Evolutionary conservation across 2,888 invertebrate species (phyloP).

Genomic region (Oxytorus armatus): DNA sequence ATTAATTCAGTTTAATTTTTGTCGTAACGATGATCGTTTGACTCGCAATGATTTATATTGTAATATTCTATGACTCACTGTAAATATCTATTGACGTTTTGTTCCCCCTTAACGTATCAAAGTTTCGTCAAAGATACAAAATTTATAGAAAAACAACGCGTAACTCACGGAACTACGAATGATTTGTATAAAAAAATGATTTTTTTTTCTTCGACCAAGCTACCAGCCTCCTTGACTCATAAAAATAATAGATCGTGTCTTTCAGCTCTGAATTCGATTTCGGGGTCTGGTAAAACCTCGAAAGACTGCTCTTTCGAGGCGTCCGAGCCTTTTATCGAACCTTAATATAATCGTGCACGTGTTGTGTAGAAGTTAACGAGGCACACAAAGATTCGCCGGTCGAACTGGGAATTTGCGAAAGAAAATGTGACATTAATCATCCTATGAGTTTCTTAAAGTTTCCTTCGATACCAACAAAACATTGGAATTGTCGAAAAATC

Average conservation of each 20-base stretch:
- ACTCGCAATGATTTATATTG: slow-evolving; percentile 1
- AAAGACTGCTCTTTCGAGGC: too few relatives aligned
- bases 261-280: slow-evolving; percentile 20
- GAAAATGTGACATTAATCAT: too few relatives aligned
- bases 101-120: too few relatives aligned
- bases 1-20: not conserved
- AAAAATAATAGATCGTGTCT: slow-evolving; percentile 21
- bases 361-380: slow-evolving; percentile 73
- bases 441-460: not conserved
- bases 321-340: slow-evolving; percentile 35
- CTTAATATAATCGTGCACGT: slow-evolving; percentile 75
- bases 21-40: not conserved
- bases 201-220: not conserved
- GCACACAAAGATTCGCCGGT: slow-evolving; percentile 50
- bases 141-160: too few relatives aligned
- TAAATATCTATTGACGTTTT: too few relatives aligned
- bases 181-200: not conserved
- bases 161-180: too few relatives aligned
- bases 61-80: not conserved
- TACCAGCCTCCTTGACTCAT: slow-evolving; percentile 32
- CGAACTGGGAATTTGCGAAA: too few relatives aligned
- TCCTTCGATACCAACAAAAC: not conserved
- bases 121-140: too few relatives aligned
- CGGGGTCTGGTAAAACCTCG: not conserved
- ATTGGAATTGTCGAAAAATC: slow-evolving; percentile 6